A percentile compares a stretch with the other conserved stretches of the same genome.
These are phyloP conservation scores for Drosophila multiciliata DNA, from an alignment of 2,888 invertebrate genomes.

Conservation along the genomic window DNA sequence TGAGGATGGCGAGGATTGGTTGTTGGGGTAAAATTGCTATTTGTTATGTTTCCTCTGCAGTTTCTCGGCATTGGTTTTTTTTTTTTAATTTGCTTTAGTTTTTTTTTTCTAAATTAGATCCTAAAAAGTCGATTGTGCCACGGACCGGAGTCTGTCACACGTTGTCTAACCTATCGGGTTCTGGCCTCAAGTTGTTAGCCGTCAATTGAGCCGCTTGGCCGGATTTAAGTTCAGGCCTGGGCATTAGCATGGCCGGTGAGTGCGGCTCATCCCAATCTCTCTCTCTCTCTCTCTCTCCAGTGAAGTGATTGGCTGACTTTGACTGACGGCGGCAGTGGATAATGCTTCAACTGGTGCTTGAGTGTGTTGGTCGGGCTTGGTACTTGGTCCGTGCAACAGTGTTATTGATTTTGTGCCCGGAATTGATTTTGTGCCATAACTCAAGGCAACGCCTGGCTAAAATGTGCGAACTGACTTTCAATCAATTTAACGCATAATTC, in stretches of 20 bases:
- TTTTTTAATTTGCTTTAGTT: slow-evolving; percentile 30
- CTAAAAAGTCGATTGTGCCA: slow-evolving; percentile 33
- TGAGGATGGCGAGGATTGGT: slow-evolving; percentile 19
- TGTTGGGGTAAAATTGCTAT: slow-evolving; percentile 48
- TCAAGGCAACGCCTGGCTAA: slow-evolving; percentile 49
- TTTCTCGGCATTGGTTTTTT: slow-evolving; percentile 23
- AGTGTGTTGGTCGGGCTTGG: not conserved
- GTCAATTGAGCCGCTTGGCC: slow-evolving; percentile 47
- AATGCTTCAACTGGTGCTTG: slow-evolving; percentile 30
- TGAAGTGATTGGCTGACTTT: slow-evolving; percentile 54
- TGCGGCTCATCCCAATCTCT: slow-evolving; percentile 11
- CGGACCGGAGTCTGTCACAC: slow-evolving; percentile 8
- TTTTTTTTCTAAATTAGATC: slow-evolving; percentile 53
- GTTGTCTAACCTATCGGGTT: slow-evolving; percentile 6
- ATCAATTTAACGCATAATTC: slow-evolving; percentile 84
- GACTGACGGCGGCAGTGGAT: slow-evolving; percentile 49
- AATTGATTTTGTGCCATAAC: slow-evolving; percentile 77
- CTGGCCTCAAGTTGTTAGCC: slow-evolving; percentile 42
- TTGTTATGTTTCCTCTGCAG: slow-evolving; percentile 42
- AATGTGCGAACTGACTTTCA: slow-evolving; percentile 79
- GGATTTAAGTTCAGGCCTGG: slow-evolving; percentile 52
- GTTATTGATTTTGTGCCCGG: slow-evolving; percentile 67
- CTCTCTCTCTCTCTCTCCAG: no score
- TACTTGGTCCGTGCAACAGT: slow-evolving; percentile 54
- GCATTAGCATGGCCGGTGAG: slow-evolving; percentile 33